phyloP scores from a whole-genome alignment of 2,113 vertebrate genomes.

The Centrocercus urophasianus region DNA sequence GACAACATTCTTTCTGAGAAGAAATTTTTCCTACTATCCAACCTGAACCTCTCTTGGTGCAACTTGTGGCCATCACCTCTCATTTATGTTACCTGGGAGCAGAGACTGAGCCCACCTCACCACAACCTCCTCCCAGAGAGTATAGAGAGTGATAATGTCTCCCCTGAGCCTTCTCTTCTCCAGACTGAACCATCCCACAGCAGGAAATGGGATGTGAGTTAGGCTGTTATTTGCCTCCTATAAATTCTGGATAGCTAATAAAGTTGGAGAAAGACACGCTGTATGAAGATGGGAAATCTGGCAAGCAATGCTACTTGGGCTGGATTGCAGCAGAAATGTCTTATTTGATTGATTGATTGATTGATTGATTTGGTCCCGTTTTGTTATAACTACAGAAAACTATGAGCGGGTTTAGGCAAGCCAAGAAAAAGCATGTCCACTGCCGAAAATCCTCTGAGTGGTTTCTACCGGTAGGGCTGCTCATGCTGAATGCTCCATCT shows the following conservation, averaged over 20 bases:
- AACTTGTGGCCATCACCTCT: too few relatives aligned
- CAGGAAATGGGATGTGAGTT: background rate
- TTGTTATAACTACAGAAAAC: background rate
- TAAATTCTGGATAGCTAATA: rapidly evolving
- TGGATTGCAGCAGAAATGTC: rapidly evolving
- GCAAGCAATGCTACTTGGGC: rapidly evolving
- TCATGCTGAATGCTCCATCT: rapidly evolving
- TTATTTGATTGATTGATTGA: too few relatives aligned
- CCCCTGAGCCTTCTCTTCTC: too few relatives aligned
- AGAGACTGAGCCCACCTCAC: too few relatives aligned
- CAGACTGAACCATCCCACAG: too few relatives aligned
- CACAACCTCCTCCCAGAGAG: too few relatives aligned
- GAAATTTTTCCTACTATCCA: too few relatives aligned
- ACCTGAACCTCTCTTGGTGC: too few relatives aligned
- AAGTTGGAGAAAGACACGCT: rapidly evolving
- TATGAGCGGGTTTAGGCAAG: background rate
- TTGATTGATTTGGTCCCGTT: background rate
- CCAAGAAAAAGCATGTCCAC: background rate
- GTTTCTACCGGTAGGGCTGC: rapidly evolving
- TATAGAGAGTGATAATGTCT: too few relatives aligned
- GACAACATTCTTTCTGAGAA: too few relatives aligned
- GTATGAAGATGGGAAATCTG: background rate
- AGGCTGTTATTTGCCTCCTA: rapidly evolving
- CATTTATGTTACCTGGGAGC: too few relatives aligned
- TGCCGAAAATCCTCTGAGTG: rapidly evolving